phyloP scores from a whole-genome alignment of 1,140 invertebrate species.

The Drosophila seguyi region DNA sequence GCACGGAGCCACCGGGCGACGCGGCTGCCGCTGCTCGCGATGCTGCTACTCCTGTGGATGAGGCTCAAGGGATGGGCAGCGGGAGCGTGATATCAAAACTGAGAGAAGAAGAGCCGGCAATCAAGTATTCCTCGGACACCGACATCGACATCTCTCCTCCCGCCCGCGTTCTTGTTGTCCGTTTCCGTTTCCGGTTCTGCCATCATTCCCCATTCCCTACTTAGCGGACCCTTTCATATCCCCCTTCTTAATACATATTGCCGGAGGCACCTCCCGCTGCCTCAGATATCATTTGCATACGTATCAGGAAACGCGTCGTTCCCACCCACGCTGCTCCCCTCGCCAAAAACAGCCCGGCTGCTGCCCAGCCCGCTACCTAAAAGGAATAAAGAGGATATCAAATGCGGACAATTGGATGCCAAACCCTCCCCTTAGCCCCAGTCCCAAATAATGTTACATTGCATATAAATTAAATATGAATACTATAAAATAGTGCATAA shows the following conservation, averaged over 20 bases:
- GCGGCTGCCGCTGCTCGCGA: conserved; percentile 26
- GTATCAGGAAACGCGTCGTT: conserved; percentile 73
- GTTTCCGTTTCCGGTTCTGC: conserved; percentile 59
- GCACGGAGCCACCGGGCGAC: conserved; percentile 28
- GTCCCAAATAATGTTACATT: conserved; percentile 73
- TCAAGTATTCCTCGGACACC: conserved; percentile 70
- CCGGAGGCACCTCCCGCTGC: conserved; percentile 44
- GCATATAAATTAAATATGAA: conserved; percentile 80
- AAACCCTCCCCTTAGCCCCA: conserved; percentile 10
- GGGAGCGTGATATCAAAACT: conserved; percentile 75
- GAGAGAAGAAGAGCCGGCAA: conserved; percentile 71
- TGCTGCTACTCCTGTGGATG: conserved; percentile 38
- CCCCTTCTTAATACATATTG: conserved; percentile 36
- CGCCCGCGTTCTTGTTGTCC: conserved; percentile 42
- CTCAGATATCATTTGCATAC: conserved; percentile 79
- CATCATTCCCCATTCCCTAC: conserved; percentile 19
- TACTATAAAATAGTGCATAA: conserved; percentile 83
- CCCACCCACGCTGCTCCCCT: conserved; percentile 24
- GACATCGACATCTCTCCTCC: conserved; percentile 42
- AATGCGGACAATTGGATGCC: conserved; percentile 41
- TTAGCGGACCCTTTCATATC: conserved; percentile 25
- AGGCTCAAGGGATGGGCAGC: conserved; percentile 19
- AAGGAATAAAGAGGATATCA: conserved; percentile 37
- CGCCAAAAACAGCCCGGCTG: conserved; percentile 11
- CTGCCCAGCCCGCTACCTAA: conserved; percentile 5